Base-by-base conservation (phyloP, 2,888 invertebrate species). In the Cheilosia scutellata region DNA sequence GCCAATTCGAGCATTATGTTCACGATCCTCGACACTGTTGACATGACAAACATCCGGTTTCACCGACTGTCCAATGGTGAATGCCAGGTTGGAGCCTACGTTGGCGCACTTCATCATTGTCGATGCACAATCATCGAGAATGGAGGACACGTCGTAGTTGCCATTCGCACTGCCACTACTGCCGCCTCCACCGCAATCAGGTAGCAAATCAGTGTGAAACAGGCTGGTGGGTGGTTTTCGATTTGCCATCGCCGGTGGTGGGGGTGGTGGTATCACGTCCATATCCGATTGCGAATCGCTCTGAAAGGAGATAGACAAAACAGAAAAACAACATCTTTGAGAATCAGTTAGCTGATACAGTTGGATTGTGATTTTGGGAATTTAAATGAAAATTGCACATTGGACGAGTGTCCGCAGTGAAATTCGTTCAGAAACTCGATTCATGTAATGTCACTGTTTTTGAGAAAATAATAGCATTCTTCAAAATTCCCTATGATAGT, bases 211-310 rank as follows among this genome's bases (percentile, higher is more conserved):
- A 62, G 77, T 78, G 60, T 87, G 72, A 72, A 83, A 87, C 25
- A 84, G 72, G 65, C 70, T 80, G 80, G 87, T 84, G 82, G 80
- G 71, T 88, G 71, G 71, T 87, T 91, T 91, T 51, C 91, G 91
- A 70, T 91, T 90, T 82, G 90, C 89, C 57, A 90, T 66, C 13
- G 92, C 91, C 70, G 92, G 92, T 13, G 92, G 92, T 75, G 92
- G 92, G 83, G 92, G 91, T 58, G 92, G 92, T 84, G 92, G 92
- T 89, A 92, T 91, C 47, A 87, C 87, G 80, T 92, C 92, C 82
- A 90, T 90, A 89, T 92, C 92, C 87, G 90, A 90, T 83, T 89
- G 89, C 57, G 90, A 90, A 88, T 92, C 92, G 76, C 89, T 90
- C 91, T 92, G 88, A 27, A 88, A 88, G 29, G 71, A 51, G 47